phyloP scores from a whole-genome alignment of 2,888 invertebrate genomes.

The Cyclophora punctaria region DNA sequence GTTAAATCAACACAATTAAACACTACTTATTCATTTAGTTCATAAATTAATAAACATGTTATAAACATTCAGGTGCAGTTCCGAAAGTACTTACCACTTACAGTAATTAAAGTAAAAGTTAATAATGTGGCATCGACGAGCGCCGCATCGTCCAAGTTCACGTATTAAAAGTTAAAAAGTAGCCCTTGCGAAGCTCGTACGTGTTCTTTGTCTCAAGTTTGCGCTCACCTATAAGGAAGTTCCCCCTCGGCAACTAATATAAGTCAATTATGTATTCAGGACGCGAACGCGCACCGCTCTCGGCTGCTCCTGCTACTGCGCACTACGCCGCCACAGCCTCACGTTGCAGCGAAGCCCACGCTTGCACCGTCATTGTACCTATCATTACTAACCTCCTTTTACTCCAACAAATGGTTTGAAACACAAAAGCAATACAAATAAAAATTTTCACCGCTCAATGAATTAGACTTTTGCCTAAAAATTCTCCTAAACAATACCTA shows the following conservation, averaged over 20 bases:
- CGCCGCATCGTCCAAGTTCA: constrained; percentile 31
- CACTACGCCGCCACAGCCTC: constrained; percentile 29
- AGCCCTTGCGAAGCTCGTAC: constrained; percentile 55
- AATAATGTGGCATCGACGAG: constrained; percentile 10
- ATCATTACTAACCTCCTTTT: not conserved
- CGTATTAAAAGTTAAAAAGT: constrained; percentile 58
- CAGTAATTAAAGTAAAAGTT: constrained; percentile 9
- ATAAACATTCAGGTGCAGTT: not conserved
- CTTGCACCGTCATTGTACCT: constrained; percentile 6
- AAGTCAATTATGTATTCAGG: constrained; percentile 73
- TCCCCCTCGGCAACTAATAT: constrained; percentile 67
- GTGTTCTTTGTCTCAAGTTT: constrained; percentile 70
- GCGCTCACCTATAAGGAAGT: constrained; percentile 65
- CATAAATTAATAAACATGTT: too few relatives aligned
- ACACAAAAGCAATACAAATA: too few relatives aligned
- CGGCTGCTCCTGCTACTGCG: constrained; percentile 37
- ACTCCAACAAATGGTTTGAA: too few relatives aligned
- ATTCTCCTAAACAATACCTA: too few relatives aligned
- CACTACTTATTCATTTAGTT: too few relatives aligned
- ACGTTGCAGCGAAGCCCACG: constrained; percentile 18
- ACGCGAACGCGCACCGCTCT: constrained; percentile 50
- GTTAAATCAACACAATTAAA: too few relatives aligned
- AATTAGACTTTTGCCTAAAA: too few relatives aligned
- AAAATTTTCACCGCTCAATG: too few relatives aligned
- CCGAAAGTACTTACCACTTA: not conserved